Percentiles rank a stretch among this genome's conserved stretches.
Conservation (phyloP, 2,113 vertebrate genomes). For the Rhagologus leucostigma region DNA sequence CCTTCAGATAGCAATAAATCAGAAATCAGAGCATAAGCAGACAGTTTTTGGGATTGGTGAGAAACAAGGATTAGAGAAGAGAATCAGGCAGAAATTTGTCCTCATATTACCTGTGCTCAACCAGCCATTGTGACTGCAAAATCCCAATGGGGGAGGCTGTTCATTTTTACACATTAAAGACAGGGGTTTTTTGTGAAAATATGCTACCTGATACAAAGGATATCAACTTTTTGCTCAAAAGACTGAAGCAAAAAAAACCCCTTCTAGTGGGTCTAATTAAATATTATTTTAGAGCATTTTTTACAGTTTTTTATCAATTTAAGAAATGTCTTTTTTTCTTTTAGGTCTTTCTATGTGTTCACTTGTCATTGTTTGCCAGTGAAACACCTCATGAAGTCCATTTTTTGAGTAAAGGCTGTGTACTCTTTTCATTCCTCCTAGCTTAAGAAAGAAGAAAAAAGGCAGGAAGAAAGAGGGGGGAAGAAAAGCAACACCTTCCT, state of each 20-base stretch:
- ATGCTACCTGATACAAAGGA: neutral
- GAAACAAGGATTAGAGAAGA: neutral
- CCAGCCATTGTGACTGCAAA: neutral
- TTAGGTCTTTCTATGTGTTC: neutral
- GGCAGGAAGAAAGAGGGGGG: neutral
- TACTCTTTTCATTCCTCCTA: neutral
- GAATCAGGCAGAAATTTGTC: neutral
- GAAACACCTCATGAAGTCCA: neutral
- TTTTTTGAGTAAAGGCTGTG: neutral
- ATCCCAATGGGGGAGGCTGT: neutral
- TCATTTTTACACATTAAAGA: neutral
- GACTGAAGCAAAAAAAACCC: neutral
- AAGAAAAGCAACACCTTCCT: neutral
- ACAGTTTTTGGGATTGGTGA: neutral
- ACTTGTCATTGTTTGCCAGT: neutral
- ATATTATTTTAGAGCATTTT: neutral
- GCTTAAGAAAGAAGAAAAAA: neutral
- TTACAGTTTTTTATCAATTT: neutral
- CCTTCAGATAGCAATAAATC: neutral
- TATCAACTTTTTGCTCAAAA: neutral
- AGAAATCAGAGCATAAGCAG: neutral
- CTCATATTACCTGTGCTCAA: neutral
- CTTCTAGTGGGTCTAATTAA: neutral
- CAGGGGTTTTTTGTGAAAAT: neutral
- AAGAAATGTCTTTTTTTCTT: neutral